A percentile compares a stretch with the other conserved stretches of the same genome.
Conservation (phyloP, 2,113 vertebrate species). For the Telmatochromis sp. region DNA sequence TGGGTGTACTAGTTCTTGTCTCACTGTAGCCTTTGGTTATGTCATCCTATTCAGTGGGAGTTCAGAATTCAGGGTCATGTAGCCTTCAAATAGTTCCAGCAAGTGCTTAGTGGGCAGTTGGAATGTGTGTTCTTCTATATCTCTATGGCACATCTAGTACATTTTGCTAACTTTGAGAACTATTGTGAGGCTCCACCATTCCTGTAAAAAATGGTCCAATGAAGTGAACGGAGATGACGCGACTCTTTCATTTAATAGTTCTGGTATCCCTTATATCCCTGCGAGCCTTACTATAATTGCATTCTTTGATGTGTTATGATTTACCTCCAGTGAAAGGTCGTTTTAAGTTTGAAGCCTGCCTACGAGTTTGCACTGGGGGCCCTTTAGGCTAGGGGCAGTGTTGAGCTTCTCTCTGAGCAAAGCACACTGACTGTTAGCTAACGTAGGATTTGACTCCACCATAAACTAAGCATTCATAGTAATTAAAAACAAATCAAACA, state of each 20-base stretch:
- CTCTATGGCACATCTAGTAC: not conserved
- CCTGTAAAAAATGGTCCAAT: not conserved
- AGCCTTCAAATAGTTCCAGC: not conserved
- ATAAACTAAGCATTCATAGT: not conserved
- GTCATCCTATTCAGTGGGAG: not conserved
- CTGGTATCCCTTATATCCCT: not conserved
- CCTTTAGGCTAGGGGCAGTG: not conserved
- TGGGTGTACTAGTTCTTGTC: not conserved
- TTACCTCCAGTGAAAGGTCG: not conserved
- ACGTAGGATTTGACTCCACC: not conserved
- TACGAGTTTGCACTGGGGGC: fast-evolving
- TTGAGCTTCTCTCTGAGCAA: not conserved
- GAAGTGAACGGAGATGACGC: fast-evolving
- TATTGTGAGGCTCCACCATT: not conserved
- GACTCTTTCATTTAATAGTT: not conserved
- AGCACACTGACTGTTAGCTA: not conserved
- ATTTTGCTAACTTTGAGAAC: not conserved
- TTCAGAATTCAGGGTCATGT: not conserved
- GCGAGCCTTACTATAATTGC: not conserved
- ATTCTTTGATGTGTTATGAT: not conserved
- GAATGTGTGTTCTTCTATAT: not conserved
- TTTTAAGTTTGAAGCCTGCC: not conserved
- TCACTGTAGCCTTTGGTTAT: not conserved
- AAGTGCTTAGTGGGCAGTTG: not conserved
- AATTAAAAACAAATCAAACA: not conserved